These are phyloP conservation scores for Asarcornis scutulata DNA, from an alignment of 2,113 vertebrate genomes.

Conservation along the genomic window DNA sequence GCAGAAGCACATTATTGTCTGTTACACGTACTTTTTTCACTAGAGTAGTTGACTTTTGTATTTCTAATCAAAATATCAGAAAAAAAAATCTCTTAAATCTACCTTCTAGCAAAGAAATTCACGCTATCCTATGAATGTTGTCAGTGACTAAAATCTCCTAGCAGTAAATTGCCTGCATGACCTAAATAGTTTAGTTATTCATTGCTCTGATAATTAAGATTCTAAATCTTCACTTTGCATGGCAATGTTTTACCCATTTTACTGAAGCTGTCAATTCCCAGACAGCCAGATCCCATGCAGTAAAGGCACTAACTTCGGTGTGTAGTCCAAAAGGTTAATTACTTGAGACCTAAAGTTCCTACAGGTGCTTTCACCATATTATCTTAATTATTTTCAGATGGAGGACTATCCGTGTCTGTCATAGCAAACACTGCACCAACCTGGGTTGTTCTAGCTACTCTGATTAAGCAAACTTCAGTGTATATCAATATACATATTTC, in stretches of 20 bases:
- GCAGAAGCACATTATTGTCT: not conserved
- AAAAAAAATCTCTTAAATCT: not conserved
- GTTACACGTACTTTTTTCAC: not conserved
- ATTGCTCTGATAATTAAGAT: not conserved
- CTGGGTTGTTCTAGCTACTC: rapidly evolving
- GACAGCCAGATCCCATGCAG: not conserved
- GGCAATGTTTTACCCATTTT: not conserved
- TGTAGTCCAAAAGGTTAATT: not conserved
- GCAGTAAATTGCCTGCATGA: not conserved
- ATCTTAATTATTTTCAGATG: not conserved
- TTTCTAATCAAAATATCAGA: too few relatives aligned
- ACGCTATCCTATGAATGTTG: not conserved
- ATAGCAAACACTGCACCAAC: not conserved
- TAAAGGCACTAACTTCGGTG: not conserved
- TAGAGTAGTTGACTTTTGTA: not conserved
- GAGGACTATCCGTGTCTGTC: not conserved
- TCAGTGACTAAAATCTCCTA: not conserved
- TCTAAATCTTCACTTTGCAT: not conserved
- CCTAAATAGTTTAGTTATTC: not conserved
- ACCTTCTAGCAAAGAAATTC: not conserved
- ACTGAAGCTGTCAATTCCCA: not conserved
- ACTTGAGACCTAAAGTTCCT: not conserved
- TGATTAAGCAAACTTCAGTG: not conserved
- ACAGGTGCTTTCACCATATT: not conserved
- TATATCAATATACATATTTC: not conserved